phyloP scores from a whole-genome alignment of 2,888 invertebrate species.

The Scelioninae gen. 1 region DNA sequence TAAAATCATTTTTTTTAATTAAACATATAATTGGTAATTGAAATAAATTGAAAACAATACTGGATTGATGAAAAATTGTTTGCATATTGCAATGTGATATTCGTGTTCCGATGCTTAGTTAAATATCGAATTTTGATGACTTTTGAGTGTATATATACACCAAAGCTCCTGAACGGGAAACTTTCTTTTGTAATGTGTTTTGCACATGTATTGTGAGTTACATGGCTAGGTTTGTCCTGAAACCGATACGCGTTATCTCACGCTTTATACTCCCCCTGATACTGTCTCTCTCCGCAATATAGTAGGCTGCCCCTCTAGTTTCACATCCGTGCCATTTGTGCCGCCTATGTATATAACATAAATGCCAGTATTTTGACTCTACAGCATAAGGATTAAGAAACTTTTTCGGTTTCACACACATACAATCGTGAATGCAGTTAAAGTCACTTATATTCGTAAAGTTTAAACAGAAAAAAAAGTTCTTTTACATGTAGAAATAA shows the following conservation, averaged over 20 bases:
- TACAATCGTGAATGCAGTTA: conserved; percentile 32
- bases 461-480: conserved; percentile 25
- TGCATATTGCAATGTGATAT: conserved; percentile 14
- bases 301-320: background rate
- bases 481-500: conserved; percentile 20
- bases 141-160: conserved; percentile 40
- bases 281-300: conserved; percentile 2
- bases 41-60: background rate
- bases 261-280: conserved; percentile 36
- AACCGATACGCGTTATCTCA: conserved; percentile 52
- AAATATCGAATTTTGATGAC: conserved; percentile 54
- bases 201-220: conserved; percentile 35
- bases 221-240: conserved; percentile 32
- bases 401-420: conserved; percentile 39
- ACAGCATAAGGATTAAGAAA: conserved; percentile 51
- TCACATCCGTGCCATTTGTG: conserved; percentile 8
- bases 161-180: conserved; percentile 31
- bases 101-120: conserved; percentile 29
- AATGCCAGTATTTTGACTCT: conserved; percentile 52
- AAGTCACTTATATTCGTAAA: conserved; percentile 34
- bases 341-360: conserved; percentile 24
- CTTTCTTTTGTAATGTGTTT: conserved; percentile 52
- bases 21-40: background rate
- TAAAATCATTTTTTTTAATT: no score
- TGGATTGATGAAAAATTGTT: conserved; percentile 8